Percentiles rank a stretch among this genome's conserved stretches.
Conservation (phyloP, 1,140 invertebrate species). For the Plectrocnemia conspersa region DNA sequence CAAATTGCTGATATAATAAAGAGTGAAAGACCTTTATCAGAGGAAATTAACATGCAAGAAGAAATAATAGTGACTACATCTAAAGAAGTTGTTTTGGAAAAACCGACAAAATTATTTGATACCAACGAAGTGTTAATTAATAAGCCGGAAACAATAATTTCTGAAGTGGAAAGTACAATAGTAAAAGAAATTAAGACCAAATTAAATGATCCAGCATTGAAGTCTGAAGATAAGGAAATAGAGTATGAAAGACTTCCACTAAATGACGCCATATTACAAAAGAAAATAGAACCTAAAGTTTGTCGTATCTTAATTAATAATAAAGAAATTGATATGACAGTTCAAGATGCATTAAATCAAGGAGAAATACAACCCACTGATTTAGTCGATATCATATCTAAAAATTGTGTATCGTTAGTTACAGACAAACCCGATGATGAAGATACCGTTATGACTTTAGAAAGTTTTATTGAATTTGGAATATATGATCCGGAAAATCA, state of each 20-base stretch:
- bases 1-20: conserved; percentile 52
- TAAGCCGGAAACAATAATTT: not conserved
- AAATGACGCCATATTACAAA: conserved; percentile 67
- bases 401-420: conserved; percentile 45
- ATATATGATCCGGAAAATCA: conserved; percentile 70
- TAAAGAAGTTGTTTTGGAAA: not conserved
- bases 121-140: not conserved
- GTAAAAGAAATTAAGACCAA: not conserved
- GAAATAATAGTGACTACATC: conserved; percentile 28
- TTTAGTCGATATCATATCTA: conserved; percentile 55
- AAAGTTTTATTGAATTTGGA: conserved; percentile 64
- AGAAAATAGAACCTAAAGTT: conserved; percentile 67
- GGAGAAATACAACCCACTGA: conserved; percentile 62
- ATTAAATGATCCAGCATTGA: not conserved
- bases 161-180: not conserved
- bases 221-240: conserved; percentile 13
- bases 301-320: conserved; percentile 61
- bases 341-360: conserved; percentile 60
- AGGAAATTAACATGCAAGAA: conserved; percentile 30
- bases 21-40: conserved; percentile 44
- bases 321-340: conserved; percentile 54
- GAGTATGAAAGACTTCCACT: conserved; percentile 51
- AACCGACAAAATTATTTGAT: not conserved
- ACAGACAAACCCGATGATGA: conserved; percentile 43
- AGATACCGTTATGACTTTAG: conserved; percentile 57